phyloP scores from a whole-genome alignment of 2,888 invertebrate species.

The Clitarchus hookeri region DNA sequence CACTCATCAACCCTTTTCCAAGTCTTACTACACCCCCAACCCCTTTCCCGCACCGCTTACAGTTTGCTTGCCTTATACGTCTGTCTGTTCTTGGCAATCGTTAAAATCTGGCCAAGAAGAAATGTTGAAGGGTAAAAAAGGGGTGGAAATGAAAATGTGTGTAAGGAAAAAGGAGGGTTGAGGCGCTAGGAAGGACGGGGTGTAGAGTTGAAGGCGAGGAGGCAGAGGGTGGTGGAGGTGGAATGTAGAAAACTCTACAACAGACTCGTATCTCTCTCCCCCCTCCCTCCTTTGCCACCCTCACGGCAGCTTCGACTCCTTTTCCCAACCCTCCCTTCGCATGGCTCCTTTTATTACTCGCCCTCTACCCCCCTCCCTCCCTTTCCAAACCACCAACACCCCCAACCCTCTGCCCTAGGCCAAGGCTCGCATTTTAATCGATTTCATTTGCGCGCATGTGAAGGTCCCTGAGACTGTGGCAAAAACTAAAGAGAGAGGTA shows the following conservation, averaged over 20 bases:
- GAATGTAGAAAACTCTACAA: slow-evolving; percentile 43
- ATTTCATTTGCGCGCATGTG: slow-evolving; percentile 70
- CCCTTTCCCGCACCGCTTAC: slow-evolving; percentile 42
- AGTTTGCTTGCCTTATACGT: slow-evolving; percentile 38
- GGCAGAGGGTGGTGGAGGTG: slow-evolving; percentile 44
- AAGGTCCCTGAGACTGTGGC: slow-evolving; percentile 55
- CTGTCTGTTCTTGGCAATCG: slow-evolving; percentile 50
- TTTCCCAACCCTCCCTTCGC: neutral
- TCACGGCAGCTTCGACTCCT: slow-evolving; percentile 1
- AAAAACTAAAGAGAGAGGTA: slow-evolving; percentile 45
- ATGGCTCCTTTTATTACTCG: slow-evolving; percentile 11
- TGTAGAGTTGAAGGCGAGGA: slow-evolving; percentile 37
- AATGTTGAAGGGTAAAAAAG: slow-evolving; percentile 39
- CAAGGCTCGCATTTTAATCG: slow-evolving; percentile 65
- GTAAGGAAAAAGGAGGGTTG: slow-evolving; percentile 23
- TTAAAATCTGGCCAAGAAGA: slow-evolving; percentile 55
- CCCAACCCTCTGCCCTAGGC: slow-evolving; percentile 38
- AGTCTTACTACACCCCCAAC: slow-evolving; percentile 35
- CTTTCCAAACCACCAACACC: slow-evolving; percentile 30
- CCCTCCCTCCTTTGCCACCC: slow-evolving; percentile 25
- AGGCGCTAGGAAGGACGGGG: neutral
- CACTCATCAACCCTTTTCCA: slow-evolving; percentile 36
- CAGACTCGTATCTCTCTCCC: slow-evolving; percentile 27
- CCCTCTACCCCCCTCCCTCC: slow-evolving; percentile 31
- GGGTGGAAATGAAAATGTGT: slow-evolving; percentile 32